phyloP scores from a whole-genome alignment of 2,797 vertebrate species.

The Typhlichthys subterraneus region DNA sequence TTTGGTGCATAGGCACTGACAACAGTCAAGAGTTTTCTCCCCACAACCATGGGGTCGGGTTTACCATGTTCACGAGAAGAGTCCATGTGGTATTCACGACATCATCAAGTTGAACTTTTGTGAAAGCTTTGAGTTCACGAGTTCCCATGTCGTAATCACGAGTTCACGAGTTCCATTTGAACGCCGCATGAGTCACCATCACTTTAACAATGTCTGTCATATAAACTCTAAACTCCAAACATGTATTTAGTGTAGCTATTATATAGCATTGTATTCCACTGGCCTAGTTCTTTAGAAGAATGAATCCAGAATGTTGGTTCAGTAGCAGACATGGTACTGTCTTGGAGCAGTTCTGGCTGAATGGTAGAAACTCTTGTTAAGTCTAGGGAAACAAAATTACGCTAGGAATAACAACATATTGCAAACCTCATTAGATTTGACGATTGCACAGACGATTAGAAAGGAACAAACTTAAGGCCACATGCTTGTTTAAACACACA shows the following conservation, averaged over 20 bases:
- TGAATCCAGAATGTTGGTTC: constrained; percentile 34
- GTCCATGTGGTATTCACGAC: too few species aligned
- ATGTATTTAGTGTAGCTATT: background rate
- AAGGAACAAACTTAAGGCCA: constrained; percentile 21
- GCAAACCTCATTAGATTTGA: constrained; percentile 14
- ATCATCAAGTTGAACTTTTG: too few species aligned
- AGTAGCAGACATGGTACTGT: constrained; percentile 18
- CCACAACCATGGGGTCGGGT: too few species aligned
- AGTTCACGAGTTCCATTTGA: too few species aligned
- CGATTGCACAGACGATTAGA: constrained; percentile 21
- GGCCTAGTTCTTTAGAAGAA: constrained; percentile 36
- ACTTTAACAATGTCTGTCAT: too few species aligned
- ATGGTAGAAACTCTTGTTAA: background rate
- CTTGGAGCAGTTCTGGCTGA: constrained; percentile 20
- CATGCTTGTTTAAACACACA: background rate
- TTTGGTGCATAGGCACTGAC: too few species aligned
- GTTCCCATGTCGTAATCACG: too few species aligned
- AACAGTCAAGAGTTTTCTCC: too few species aligned
- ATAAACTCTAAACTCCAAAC: too few species aligned
- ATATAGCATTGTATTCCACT: constrained; percentile 22
- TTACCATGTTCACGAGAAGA: too few species aligned
- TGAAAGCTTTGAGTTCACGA: too few species aligned
- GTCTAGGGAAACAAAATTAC: background rate
- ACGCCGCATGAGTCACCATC: too few species aligned
- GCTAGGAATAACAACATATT: background rate